phyloP scores from a whole-genome alignment of 2,888 invertebrate genomes.

The Antheraea yamamai region DNA sequence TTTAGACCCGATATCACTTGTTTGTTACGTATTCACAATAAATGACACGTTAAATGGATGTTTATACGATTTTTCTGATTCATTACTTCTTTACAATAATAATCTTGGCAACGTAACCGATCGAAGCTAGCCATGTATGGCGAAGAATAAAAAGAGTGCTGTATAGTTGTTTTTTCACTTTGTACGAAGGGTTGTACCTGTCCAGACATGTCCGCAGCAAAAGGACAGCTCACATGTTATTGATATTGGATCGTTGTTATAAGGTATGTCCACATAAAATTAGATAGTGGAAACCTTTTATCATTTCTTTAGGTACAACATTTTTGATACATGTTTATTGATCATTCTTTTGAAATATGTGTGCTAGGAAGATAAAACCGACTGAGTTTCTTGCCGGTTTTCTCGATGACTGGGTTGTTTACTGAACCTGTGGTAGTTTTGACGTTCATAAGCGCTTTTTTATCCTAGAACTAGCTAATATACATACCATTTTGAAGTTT shows the following conservation, averaged over 20 bases:
- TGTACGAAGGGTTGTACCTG: constrained; percentile 40
- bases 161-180: neutral
- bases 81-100: neutral
- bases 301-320: neutral
- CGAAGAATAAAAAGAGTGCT: neutral
- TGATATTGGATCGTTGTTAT: constrained; percentile 5
- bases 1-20: constrained; percentile 10
- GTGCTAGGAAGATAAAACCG: no score
- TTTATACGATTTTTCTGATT: constrained; percentile 3
- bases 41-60: neutral
- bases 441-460: no score
- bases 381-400: no score
- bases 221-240: constrained; percentile 39
- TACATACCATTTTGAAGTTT: no score
- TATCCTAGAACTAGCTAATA: no score
- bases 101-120: neutral
- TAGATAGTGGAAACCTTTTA: neutral
- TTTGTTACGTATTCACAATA: constrained; percentile 10
- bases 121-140: constrained; percentile 4
- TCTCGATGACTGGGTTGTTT: no score
- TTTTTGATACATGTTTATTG: neutral
- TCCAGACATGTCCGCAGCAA: constrained; percentile 48
- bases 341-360: no score
- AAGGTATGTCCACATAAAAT: neutral
- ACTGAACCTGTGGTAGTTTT: no score